phyloP scores from a whole-genome alignment of 1,140 invertebrate species.

The Hestina assimilis region DNA sequence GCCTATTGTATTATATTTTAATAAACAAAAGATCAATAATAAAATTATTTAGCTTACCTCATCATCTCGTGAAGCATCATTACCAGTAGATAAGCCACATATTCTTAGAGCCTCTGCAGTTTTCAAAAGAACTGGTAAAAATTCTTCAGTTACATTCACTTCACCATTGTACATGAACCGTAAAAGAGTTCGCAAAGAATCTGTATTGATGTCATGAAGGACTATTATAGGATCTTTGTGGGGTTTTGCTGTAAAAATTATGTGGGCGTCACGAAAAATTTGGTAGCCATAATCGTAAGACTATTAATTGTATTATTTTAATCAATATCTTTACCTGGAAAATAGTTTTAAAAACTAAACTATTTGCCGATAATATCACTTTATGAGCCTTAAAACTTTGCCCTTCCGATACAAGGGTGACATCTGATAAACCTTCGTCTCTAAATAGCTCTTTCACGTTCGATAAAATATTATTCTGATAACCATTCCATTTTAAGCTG shows the following conservation, averaged over 20 bases:
- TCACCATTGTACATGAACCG: conserved; percentile 85
- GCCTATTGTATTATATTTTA: no score
- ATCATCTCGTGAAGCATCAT: conserved; percentile 50
- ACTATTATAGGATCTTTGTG: conserved; percentile 84
- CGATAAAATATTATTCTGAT: conserved; percentile 81
- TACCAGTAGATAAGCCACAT: conserved; percentile 80
- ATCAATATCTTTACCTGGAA: conserved; percentile 78
- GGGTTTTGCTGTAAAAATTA: conserved; percentile 80
- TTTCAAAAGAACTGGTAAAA: conserved; percentile 80
- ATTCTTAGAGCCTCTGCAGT: conserved; percentile 83
- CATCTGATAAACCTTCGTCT: conserved; percentile 84
- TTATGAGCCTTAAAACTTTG: conserved; percentile 84
- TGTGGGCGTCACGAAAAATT: conserved; percentile 36
- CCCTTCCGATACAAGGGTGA: conserved; percentile 84
- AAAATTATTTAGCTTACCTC: conserved; percentile 43
- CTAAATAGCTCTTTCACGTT: conserved; percentile 82
- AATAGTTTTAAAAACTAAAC: conserved; percentile 84
- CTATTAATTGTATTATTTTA: neutral
- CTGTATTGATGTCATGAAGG: conserved; percentile 82
- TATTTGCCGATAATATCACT: conserved; percentile 86
- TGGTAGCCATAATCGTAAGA: neutral
- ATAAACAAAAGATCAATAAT: neutral
- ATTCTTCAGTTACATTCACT: conserved; percentile 83
- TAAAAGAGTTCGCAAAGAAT: conserved; percentile 80
- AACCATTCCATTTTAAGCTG: conserved; percentile 84